phyloP scores from a whole-genome alignment of 2,888 invertebrate species.

The Gymnocheta viridis region DNA sequence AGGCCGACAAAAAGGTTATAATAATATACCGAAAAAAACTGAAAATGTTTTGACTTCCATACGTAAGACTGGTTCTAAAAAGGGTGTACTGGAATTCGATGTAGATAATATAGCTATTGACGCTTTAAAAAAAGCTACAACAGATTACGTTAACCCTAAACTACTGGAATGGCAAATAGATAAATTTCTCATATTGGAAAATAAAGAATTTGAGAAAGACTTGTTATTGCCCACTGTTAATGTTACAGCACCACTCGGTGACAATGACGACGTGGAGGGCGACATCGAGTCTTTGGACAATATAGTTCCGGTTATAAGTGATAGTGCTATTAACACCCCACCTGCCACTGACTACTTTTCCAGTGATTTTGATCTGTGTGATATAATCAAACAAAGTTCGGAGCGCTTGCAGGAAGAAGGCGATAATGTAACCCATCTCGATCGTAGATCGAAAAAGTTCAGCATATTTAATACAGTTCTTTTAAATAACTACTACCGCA shows the following conservation, averaged over 20 bases:
- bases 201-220: constrained; percentile 72
- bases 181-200: constrained; percentile 76
- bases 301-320: constrained; percentile 5
- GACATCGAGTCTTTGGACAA: constrained; percentile 1
- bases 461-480: constrained; percentile 74
- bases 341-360: constrained; percentile 79
- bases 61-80: constrained; percentile 78
- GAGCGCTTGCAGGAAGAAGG: constrained; percentile 70
- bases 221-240: constrained; percentile 23
- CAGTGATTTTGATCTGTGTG: constrained; percentile 79
- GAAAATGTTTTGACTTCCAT: constrained; percentile 71
- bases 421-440: constrained; percentile 46
- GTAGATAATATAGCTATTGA: constrained; percentile 76
- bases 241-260: constrained; percentile 36
- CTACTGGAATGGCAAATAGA: constrained; percentile 79
- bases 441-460: constrained; percentile 69
- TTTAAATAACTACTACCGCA: constrained; percentile 76
- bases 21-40: constrained; percentile 43
- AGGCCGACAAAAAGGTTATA: constrained; percentile 52
- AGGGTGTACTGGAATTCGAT: constrained; percentile 78
- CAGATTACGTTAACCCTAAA: constrained; percentile 74
- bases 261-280: background rate
- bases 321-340: constrained; percentile 72
- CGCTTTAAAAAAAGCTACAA: constrained; percentile 73
- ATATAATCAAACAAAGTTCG: constrained; percentile 73